phyloP scores from a whole-genome alignment of 2,888 invertebrate species.

The Lucinisca nassula region DNA sequence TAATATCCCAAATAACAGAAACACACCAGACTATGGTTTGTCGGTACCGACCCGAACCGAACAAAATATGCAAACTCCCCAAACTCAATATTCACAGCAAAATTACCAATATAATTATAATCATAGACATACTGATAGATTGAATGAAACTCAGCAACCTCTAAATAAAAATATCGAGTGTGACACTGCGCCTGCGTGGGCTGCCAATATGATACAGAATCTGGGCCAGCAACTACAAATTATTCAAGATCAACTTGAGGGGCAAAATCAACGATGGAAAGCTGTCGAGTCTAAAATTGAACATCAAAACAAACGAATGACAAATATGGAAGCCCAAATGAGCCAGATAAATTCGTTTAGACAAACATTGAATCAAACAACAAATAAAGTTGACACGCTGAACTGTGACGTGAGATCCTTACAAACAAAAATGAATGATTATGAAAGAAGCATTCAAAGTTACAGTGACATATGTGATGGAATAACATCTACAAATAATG shows the following conservation, averaged over 20 bases:
- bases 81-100: too few species aligned
- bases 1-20: too few species aligned
- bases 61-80: too few species aligned
- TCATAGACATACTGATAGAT: too few species aligned
- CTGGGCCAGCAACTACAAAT: neutral
- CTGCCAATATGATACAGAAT: neutral
- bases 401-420: neutral
- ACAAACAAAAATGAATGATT: conserved; percentile 2
- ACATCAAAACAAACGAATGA: neutral
- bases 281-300: neutral
- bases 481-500: neutral
- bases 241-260: neutral
- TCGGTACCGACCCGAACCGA: too few species aligned
- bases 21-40: too few species aligned
- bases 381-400: neutral
- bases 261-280: neutral
- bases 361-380: neutral
- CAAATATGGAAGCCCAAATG: neutral
- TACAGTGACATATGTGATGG: conserved; percentile 1
- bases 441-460: too few species aligned
- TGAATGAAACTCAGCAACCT: too few species aligned
- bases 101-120: too few species aligned
- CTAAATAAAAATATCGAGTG: too few species aligned
- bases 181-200: neutral
- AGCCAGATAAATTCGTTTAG: neutral